Percentiles rank a stretch among this genome's conserved stretches.
phyloP scores from a whole-genome alignment of 2,113 vertebrate species.

The Syngnathus floridae region DNA sequence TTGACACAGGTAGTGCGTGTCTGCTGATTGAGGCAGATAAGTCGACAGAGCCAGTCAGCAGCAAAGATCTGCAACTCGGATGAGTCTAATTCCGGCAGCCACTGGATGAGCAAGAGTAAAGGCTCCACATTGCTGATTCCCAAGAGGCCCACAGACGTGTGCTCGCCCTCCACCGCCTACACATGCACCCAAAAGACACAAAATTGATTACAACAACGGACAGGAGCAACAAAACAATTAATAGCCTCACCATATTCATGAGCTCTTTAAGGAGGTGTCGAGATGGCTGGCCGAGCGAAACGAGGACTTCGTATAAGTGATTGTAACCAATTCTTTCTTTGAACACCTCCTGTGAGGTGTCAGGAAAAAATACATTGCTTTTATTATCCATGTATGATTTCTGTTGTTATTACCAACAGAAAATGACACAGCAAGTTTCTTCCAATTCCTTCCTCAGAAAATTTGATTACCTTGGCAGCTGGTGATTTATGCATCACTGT shows the following conservation, averaged over 20 bases:
- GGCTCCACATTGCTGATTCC: conserved; percentile 97
- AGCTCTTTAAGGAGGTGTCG: conserved; percentile 89
- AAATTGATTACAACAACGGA: neutral
- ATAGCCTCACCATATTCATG: conserved; percentile 84
- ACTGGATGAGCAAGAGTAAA: conserved; percentile 87
- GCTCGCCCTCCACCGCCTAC: conserved; percentile 94
- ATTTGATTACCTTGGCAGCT: conserved; percentile 84
- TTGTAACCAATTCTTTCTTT: conserved; percentile 96
- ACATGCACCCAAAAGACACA: neutral
- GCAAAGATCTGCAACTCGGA: conserved; percentile 87
- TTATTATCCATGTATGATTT: neutral
- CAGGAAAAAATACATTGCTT: neutral
- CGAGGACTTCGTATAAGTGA: conserved; percentile 89
- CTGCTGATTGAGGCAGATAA: conserved; percentile 89
- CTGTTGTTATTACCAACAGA: neutral
- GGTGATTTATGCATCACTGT: conserved; percentile 97
- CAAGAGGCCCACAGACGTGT: conserved; percentile 88
- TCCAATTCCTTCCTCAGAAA: neutral
- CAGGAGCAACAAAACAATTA: neutral
- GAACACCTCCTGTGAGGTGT: conserved; percentile 83
- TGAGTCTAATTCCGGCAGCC: conserved; percentile 90
- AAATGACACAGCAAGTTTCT: neutral
- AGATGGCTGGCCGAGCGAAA: conserved; percentile 88
- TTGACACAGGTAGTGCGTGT: conserved; percentile 92
- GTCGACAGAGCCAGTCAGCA: conserved; percentile 85